Base-by-base conservation (phyloP, 1,140 invertebrate species). In the Cydia strobilella region DNA sequence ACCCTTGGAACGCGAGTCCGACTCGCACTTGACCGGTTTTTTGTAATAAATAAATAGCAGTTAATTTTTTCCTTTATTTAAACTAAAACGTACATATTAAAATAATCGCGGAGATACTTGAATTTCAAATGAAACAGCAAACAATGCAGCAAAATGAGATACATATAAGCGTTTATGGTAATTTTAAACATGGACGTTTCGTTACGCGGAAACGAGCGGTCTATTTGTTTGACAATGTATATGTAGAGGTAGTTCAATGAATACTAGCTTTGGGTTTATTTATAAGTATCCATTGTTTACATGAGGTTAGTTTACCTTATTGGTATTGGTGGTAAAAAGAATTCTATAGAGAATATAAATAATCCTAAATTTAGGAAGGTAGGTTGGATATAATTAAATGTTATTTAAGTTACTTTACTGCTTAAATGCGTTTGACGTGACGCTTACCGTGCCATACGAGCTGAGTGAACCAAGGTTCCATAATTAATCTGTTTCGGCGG, bases 151-250 rank as follows among this genome's bases (percentile, higher is more conserved):
- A 77, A 84, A 83, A 80, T 81, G 78, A 77, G 79, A 75, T 78
- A 77, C 78, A 75, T 78, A 84, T 85, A 84, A 82, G 79, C 83
- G 85, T 86, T 86, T 86, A 85, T 85, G 82, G 76, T 82, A 86
- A 86, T 86, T 78, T 77, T 65, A 72, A 69, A 75, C 79, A 80
- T 80, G 76, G 83, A 75, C 76, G 80, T 81, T 75, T 82, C 77
- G 77, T 77, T 73, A 75, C 66, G 75, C 73, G 72, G 74, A 76
- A 69, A 39, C 65, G 15, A 69, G 65, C 31, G 65, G 65, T 69
- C 63, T 51, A 23, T 18, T 18, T 39, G 65, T 69, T 18, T 69
- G 35, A 69, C 27, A 35, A 42, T 69, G 63, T 66, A 23, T 39
- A 10, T 35, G 15, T 23, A 23, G 54, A 20, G 54, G 54, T 59